These are phyloP conservation scores for Gnatocerus cornutus DNA, from an alignment of 2,888 invertebrate genomes.

Conservation along the genomic window DNA sequence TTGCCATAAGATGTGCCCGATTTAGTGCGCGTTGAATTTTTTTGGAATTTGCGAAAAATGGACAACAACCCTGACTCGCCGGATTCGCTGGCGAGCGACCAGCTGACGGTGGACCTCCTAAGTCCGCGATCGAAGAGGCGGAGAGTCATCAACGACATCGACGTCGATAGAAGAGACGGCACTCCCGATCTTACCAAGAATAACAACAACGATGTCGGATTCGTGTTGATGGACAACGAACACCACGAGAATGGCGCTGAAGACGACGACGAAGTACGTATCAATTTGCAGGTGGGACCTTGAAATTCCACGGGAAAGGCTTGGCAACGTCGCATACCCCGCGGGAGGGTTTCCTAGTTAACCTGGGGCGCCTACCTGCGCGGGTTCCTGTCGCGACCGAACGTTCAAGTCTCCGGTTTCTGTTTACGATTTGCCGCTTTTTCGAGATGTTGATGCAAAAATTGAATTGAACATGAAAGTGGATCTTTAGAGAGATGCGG, in stretches of 20 bases:
- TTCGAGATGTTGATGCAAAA: slow-evolving; percentile 7
- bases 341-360: slow-evolving; percentile 70
- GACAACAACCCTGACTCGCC: slow-evolving; percentile 70
- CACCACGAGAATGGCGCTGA: slow-evolving; percentile 64
- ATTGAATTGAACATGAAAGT: not conserved
- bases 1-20: slow-evolving; percentile 64
- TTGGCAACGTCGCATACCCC: slow-evolving; percentile 62
- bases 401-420: slow-evolving; percentile 57
- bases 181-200: slow-evolving; percentile 65
- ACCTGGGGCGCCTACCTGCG: slow-evolving; percentile 67
- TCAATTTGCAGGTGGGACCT: slow-evolving; percentile 33
- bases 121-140: slow-evolving; percentile 67
- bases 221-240: slow-evolving; percentile 71
- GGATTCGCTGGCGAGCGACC: slow-evolving; percentile 69
- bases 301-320: slow-evolving; percentile 42
- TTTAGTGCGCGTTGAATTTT: slow-evolving; percentile 54
- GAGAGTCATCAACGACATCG: slow-evolving; percentile 60
- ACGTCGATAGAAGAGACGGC: slow-evolving; percentile 56
- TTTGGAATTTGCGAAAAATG: slow-evolving; percentile 56
- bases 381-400: slow-evolving; percentile 60
- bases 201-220: slow-evolving; percentile 71
- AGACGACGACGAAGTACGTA: slow-evolving; percentile 68
- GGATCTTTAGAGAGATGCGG: not conserved
- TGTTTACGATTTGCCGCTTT: slow-evolving; percentile 16
- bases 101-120: slow-evolving; percentile 68